Evolutionary conservation across 1,140 invertebrate genomes (phyloP).

Genomic region (Heliothis subflexa): DNA sequence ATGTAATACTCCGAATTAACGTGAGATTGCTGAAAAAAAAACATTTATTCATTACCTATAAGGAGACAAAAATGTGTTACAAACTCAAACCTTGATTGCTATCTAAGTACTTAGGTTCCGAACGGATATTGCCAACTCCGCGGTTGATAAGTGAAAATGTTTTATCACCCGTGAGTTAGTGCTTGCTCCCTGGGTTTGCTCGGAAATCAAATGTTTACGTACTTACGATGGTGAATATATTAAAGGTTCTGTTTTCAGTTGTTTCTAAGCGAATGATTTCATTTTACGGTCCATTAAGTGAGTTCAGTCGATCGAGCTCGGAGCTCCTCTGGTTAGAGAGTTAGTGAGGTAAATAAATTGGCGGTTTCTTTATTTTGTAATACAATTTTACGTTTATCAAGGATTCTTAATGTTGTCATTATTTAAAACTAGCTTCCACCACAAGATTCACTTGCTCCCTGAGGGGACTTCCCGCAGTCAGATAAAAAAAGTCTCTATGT

Average conservation of each 20-base stretch:
- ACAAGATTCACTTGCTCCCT: too few relatives aligned
- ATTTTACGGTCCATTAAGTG: constrained; percentile 74
- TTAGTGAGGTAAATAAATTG: constrained; percentile 25
- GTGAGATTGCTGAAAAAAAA: too few relatives aligned
- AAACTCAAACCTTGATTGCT: constrained; percentile 11
- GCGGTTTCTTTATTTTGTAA: background rate
- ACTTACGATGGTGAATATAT: constrained; percentile 63
- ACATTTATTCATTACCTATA: too few relatives aligned
- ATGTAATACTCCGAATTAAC: too few relatives aligned
- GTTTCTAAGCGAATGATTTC: constrained; percentile 65
- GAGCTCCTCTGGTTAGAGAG: constrained; percentile 32
- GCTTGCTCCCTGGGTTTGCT: constrained; percentile 7
- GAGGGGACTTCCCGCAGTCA: too few relatives aligned
- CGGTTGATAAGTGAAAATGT: constrained; percentile 40
- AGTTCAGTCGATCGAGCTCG: constrained; percentile 56
- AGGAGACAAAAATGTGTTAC: background rate
- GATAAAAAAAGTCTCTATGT: too few relatives aligned
- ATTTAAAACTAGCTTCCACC: too few relatives aligned
- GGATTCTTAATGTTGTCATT: too few relatives aligned
- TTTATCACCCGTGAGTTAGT: constrained; percentile 24
- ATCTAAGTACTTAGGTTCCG: constrained; percentile 5
- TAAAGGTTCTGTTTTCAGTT: constrained; percentile 61
- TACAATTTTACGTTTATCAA: too few relatives aligned
- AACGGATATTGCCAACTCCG: constrained; percentile 43
- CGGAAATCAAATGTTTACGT: constrained; percentile 66